Evolutionary conservation across 2,888 invertebrate species (phyloP).

Genomic region (Myopa testacea): DNA sequence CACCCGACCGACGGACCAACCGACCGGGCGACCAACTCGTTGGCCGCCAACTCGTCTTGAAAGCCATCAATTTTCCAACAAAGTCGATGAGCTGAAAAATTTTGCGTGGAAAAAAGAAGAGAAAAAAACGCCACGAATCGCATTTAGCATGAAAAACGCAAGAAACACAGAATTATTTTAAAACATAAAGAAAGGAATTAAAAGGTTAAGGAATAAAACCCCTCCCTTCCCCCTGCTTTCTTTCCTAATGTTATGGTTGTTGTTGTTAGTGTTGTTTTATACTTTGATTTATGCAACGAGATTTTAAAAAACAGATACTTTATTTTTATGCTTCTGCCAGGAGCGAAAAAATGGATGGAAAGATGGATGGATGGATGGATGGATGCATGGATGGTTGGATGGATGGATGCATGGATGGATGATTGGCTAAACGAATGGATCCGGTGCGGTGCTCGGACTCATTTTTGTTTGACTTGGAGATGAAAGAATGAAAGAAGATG

Average conservation of each 20-base stretch:
- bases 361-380: background rate
- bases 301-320: constrained; percentile 17
- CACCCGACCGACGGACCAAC: too few relatives aligned
- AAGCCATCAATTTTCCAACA: too few relatives aligned
- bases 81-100: too few relatives aligned
- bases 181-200: background rate
- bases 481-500: too few relatives aligned
- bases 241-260: background rate
- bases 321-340: background rate
- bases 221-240: background rate
- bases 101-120: background rate
- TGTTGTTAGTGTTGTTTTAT: constrained; percentile 19
- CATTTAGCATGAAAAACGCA: too few relatives aligned
- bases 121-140: background rate
- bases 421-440: background rate
- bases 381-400: background rate
- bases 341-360: background rate
- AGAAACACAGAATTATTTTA: background rate
- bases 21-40: too few relatives aligned
- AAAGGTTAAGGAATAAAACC: background rate
- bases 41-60: too few relatives aligned
- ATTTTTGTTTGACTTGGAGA: too few relatives aligned
- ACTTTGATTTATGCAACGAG: constrained; percentile 26
- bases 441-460: background rate
- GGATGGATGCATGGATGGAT: background rate